phyloP scores from a whole-genome alignment of 2,113 vertebrate species.

The Thunnus thynnus region DNA sequence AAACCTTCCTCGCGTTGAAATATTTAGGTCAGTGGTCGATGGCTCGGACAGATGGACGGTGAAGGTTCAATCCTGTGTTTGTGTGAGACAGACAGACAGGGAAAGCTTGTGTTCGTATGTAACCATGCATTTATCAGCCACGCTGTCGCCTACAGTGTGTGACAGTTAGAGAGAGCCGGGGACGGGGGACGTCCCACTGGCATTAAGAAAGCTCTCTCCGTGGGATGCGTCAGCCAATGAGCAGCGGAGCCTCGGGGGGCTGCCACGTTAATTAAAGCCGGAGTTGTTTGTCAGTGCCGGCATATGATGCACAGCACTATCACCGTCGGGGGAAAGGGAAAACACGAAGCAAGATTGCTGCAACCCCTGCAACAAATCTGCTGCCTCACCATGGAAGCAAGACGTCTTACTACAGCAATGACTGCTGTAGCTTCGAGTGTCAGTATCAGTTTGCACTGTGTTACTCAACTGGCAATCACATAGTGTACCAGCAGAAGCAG shows the following conservation, averaged over 20 bases:
- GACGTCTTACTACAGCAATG: conserved; percentile 58
- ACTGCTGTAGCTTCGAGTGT: conserved; percentile 39
- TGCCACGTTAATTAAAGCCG: conserved; percentile 78
- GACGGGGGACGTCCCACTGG: conserved; percentile 68
- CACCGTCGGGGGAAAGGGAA: conserved; percentile 60
- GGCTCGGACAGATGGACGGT: conserved; percentile 57
- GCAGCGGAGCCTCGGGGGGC: conserved; percentile 62
- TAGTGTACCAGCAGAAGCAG: conserved; percentile 16
- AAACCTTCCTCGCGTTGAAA: conserved; percentile 60
- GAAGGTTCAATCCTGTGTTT: conserved; percentile 30
- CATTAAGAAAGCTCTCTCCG: conserved; percentile 75
- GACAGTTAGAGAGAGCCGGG: conserved; percentile 66
- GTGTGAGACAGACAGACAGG: not conserved
- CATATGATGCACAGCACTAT: conserved; percentile 72
- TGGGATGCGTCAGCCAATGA: conserved; percentile 68
- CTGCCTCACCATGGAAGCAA: conserved; percentile 62
- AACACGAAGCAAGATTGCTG: conserved; percentile 63
- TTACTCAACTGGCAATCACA: conserved; percentile 38
- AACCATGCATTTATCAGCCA: conserved; percentile 65
- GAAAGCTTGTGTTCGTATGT: conserved; percentile 40
- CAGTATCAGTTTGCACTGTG: conserved; percentile 44
- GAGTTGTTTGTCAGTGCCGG: conserved; percentile 74
- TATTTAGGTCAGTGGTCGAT: conserved; percentile 77
- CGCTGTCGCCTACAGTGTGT: conserved; percentile 55
- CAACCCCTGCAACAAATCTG: conserved; percentile 75